Evolutionary conservation across 2,113 vertebrate genomes (phyloP).

Genomic region (Sturnira hondurensis): DNA sequence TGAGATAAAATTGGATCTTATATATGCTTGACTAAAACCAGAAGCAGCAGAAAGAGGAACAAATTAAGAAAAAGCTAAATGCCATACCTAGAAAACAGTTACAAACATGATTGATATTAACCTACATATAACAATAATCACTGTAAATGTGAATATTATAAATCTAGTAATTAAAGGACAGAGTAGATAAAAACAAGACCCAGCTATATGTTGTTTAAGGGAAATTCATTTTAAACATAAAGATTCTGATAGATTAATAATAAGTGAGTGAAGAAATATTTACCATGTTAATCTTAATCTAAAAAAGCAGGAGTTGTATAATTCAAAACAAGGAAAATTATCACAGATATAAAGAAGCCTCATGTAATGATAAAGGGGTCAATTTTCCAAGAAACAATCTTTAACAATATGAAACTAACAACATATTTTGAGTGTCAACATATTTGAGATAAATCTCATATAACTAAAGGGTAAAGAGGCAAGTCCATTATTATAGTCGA

Average conservation of each 20-base stretch:
- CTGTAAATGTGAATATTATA: neutral
- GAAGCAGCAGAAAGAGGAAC: neutral
- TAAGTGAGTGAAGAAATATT: too few species aligned
- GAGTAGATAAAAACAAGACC: neutral
- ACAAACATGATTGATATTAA: neutral
- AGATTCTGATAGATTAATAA: too few species aligned
- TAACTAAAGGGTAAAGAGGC: neutral
- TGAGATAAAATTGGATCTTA: too few species aligned
- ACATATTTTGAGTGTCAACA: neutral
- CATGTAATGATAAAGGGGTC: neutral
- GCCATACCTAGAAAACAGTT: neutral
- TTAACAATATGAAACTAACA: neutral
- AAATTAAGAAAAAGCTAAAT: neutral
- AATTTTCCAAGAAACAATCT: neutral
- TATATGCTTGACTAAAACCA: neutral
- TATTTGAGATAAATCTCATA: neutral
- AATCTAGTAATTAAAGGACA: neutral
- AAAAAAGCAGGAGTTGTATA: neutral
- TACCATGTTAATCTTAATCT: neutral
- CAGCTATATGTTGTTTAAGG: neutral
- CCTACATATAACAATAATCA: neutral
- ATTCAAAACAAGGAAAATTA: neutral
- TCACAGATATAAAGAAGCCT: neutral
- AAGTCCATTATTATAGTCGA: neutral
- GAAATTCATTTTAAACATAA: neutral